Evolutionary conservation across 2,113 vertebrate genomes (phyloP).

Genomic region (Brachionichthys hirsutus): DNA sequence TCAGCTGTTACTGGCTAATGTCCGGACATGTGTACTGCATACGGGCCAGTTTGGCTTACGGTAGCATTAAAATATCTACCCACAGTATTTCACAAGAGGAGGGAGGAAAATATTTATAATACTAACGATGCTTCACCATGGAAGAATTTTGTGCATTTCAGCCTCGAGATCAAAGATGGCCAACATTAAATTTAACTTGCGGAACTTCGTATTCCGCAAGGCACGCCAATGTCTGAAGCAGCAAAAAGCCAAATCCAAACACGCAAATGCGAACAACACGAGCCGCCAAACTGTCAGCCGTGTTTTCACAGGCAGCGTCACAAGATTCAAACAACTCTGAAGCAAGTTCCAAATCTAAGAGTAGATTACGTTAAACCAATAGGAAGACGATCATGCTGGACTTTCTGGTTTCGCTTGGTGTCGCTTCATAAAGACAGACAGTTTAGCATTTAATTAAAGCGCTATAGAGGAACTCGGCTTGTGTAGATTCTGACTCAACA

Average conservation of each 20-base stretch:
- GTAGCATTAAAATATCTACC: slow-evolving; percentile 18
- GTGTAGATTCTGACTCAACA: too few relatives aligned
- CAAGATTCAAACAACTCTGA: too few relatives aligned
- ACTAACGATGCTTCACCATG: neutral
- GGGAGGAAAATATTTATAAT: neutral
- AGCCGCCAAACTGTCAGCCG: neutral
- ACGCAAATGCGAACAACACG: too few relatives aligned
- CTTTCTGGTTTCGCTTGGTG: too few relatives aligned
- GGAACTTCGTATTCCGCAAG: neutral
- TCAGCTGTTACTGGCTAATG: neutral
- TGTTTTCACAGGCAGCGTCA: neutral
- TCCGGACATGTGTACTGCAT: slow-evolving; percentile 30
- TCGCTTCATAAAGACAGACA: too few relatives aligned
- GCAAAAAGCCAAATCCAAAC: too few relatives aligned
- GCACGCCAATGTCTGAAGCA: too few relatives aligned
- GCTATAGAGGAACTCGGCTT: too few relatives aligned
- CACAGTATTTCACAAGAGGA: neutral
- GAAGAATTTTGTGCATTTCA: slow-evolving; percentile 6
- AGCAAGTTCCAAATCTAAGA: neutral
- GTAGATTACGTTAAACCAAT: neutral
- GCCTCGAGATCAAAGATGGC: neutral
- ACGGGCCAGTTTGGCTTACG: slow-evolving; percentile 11
- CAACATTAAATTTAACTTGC: neutral
- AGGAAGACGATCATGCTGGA: too few relatives aligned
- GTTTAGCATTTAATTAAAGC: too few relatives aligned